Evolutionary conservation across 2,888 invertebrate genomes (phyloP).

Genomic region (Calephelis perditalis): DNA sequence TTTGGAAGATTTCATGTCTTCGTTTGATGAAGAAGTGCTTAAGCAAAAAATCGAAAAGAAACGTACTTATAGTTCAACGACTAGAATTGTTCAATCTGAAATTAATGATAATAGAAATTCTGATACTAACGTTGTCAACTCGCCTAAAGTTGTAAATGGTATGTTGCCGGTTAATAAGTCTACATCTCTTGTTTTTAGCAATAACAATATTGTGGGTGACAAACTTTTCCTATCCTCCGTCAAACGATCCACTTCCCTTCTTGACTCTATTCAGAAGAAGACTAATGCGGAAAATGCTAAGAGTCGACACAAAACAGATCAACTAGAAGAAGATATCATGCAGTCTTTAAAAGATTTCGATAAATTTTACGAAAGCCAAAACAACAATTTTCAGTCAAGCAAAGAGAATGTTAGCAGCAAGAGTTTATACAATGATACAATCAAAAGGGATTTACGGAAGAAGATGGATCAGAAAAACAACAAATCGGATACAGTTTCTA

Average conservation of each 20-base stretch:
- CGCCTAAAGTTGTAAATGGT: conserved; percentile 56
- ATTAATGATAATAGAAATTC: conserved; percentile 51
- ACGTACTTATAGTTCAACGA: conserved; percentile 70
- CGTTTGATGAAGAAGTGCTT: conserved; percentile 80
- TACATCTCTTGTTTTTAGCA: conserved; percentile 78
- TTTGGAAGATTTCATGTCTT: conserved; percentile 82
- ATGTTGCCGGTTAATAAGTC: conserved; percentile 71
- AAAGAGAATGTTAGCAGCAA: conserved; percentile 46
- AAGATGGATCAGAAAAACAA: conserved; percentile 55
- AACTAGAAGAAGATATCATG: conserved; percentile 70
- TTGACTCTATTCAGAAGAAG: conserved; percentile 73
- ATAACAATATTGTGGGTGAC: conserved; percentile 66
- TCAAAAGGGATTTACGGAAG: conserved; percentile 47
- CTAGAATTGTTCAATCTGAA: conserved; percentile 62
- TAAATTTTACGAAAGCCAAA: conserved; percentile 66
- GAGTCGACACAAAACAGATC: conserved; percentile 64
- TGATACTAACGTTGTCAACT: conserved; percentile 52
- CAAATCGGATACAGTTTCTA: conserved; percentile 48
- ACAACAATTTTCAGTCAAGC: conserved; percentile 43
- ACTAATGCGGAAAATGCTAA: conserved; percentile 54
- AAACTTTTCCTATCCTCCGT: conserved; percentile 71
- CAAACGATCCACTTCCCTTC: conserved; percentile 77
- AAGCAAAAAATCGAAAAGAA: conserved; percentile 62
- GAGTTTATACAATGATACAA: conserved; percentile 42
- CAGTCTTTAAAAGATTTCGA: conserved; percentile 72